These are phyloP conservation scores for Lasioglossum vierecki DNA, from an alignment of 2,888 invertebrate species.

Conservation along the genomic window DNA sequence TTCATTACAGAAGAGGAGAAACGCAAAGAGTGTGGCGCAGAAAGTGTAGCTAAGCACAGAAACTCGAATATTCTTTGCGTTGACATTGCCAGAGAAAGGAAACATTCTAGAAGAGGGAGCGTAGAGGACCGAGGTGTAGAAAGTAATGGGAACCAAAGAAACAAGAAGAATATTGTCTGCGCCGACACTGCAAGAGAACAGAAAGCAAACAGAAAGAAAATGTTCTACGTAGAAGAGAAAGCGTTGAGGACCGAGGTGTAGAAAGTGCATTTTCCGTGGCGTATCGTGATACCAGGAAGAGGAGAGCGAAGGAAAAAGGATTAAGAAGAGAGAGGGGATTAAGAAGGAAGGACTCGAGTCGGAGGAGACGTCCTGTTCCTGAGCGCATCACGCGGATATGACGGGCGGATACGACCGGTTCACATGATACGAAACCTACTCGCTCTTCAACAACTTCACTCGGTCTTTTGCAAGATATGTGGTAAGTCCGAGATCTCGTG, in stretches of 20 bases:
- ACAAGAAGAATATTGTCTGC: background rate
- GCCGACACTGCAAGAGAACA: background rate
- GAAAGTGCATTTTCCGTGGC: background rate
- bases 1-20: background rate
- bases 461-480: slow-evolving; percentile 61
- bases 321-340: background rate
- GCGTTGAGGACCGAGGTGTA: background rate
- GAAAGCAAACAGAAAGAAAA: background rate
- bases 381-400: slow-evolving; percentile 74
- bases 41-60: background rate
- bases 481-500: slow-evolving; percentile 56
- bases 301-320: background rate
- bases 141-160: background rate
- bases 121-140: background rate
- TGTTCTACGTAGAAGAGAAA: background rate
- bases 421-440: slow-evolving; percentile 75
- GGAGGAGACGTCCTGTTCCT: slow-evolving; percentile 19
- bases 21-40: background rate
- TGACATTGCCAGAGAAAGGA: background rate
- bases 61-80: background rate
- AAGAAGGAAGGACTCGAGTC: slow-evolving; percentile 7
- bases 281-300: background rate
- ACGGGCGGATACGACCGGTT: slow-evolving; percentile 77
- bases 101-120: background rate
- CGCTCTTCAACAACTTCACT: slow-evolving; percentile 39